Base-by-base conservation (phyloP, 2,113 vertebrate species). In the Atlantisia rogersi region DNA sequence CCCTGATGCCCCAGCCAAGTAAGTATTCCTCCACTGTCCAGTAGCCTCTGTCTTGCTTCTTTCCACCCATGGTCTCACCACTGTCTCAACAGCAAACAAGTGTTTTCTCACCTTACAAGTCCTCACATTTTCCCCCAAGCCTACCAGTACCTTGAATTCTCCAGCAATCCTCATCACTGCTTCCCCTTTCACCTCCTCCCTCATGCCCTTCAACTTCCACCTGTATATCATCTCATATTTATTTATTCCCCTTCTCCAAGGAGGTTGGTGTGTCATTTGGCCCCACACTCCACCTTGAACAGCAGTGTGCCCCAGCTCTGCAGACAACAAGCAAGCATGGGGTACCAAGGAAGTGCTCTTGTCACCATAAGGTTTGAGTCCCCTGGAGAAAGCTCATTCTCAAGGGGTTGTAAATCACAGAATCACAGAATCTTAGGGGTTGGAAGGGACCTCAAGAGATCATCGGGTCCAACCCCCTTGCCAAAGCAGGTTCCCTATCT, bases 201-300 rank as follows among this genome's bases (percentile, higher is more conserved):
- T 53, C 25, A 48, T 71, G 21, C 19, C 13, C 11, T 56, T 53
- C 4, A 32, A 17, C 13, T 62, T 78, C 6, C 20, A 86, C 11
- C 4, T 0, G 0, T 32, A 1, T 40, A 40, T 65, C 9, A 4
- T 46, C 26, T 67, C 32, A 42, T 4, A 9, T 62, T 44, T 76
- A 5, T 83, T 88, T 58, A 4, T 46, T 55, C 16, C 31, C 7
- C 6, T 29, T 70, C 39, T 42, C 29, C 17, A 42, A 21, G 71
- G 24, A 58, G 19, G 16, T 11, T 16, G 10, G 10, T 5, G 0
- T 39, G 19, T 37, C 24, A 83, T 17, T 52, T 22, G 85, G 29
- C 24, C 32, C 28, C 1, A 1, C 12, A 16, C 4, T 9, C 2
- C 3, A 5, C 18, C 17, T 68, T 26, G 17, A 25, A 40, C 48